Evolutionary conservation across 1,140 invertebrate species (phyloP).

Genomic region (Mercenaria mercenaria): DNA sequence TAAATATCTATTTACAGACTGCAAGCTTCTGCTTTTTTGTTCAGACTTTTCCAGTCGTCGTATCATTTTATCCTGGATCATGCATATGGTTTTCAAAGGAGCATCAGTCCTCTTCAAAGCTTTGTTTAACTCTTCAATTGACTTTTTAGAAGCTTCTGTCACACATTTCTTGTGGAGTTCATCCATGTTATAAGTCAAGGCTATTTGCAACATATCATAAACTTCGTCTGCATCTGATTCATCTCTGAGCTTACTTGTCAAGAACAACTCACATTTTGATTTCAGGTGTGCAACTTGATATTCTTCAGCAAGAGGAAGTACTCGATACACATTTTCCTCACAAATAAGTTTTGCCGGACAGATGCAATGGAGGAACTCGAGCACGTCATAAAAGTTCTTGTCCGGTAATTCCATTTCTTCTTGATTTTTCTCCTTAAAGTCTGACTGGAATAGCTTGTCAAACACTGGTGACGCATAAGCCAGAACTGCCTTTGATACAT

Average conservation of each 20-base stretch:
- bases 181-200: background rate
- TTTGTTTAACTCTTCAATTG: no score
- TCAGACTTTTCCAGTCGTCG: no score
- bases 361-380: background rate
- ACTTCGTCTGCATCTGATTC: background rate
- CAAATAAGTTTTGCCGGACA: background rate
- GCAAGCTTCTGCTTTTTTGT: no score
- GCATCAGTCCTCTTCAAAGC: no score
- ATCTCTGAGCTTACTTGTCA: background rate
- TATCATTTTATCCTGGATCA: background rate
- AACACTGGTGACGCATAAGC: conserved; percentile 3
- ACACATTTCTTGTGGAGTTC: no score
- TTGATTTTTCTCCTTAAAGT: background rate
- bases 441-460: background rate
- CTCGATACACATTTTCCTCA: background rate
- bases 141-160: no score
- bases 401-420: background rate
- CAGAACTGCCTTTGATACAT: background rate
- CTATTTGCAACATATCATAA: background rate
- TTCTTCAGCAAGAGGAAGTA: background rate
- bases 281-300: background rate
- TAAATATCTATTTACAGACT: no score
- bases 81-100: background rate
- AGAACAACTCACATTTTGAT: background rate
- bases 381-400: background rate